Evolutionary conservation across 2,888 invertebrate species (phyloP).

Genomic region (Therioaphis trifolii): DNA sequence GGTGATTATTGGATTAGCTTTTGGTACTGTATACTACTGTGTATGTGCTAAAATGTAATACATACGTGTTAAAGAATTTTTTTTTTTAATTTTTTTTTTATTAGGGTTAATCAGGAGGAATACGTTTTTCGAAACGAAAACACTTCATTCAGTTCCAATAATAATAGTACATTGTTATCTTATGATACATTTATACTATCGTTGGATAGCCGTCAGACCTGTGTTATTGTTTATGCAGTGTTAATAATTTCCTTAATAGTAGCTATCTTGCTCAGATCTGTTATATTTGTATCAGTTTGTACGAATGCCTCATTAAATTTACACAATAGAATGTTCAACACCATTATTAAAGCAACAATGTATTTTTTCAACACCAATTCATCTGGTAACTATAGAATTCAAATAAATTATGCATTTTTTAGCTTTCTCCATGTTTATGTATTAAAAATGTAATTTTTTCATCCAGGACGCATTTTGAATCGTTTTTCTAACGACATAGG

Average conservation of each 20-base stretch:
- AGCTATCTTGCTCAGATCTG: slow-evolving; percentile 74
- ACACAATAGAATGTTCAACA: slow-evolving; percentile 85
- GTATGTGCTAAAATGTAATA: neutral
- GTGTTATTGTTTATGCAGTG: slow-evolving; percentile 74
- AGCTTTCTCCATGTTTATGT: neutral
- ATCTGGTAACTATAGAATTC: slow-evolving; percentile 72
- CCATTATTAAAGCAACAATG: slow-evolving; percentile 84
- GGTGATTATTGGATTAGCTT: slow-evolving; percentile 80
- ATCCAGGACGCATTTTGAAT: slow-evolving; percentile 80
- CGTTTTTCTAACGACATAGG: slow-evolving; percentile 91
- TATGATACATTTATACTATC: neutral
- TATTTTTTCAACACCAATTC: slow-evolving; percentile 90
- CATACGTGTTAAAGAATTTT: too few relatives aligned
- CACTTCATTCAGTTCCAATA: neutral
- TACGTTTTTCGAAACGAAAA: slow-evolving; percentile 40
- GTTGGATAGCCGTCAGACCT: slow-evolving; percentile 58
- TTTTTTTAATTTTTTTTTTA: neutral
- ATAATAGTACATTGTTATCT: neutral
- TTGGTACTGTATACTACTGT: slow-evolving; percentile 73
- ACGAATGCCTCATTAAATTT: slow-evolving; percentile 82
- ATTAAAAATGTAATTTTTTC: slow-evolving; percentile 61
- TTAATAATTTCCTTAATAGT: slow-evolving; percentile 72
- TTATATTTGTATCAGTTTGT: slow-evolving; percentile 79
- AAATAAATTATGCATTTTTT: too few relatives aligned
- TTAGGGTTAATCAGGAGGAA: slow-evolving; percentile 74